Evolutionary conservation across 2,888 invertebrate genomes (phyloP), one percentile per base, ranked within the genome.

Genomic region (Myopa testacea): DNA sequence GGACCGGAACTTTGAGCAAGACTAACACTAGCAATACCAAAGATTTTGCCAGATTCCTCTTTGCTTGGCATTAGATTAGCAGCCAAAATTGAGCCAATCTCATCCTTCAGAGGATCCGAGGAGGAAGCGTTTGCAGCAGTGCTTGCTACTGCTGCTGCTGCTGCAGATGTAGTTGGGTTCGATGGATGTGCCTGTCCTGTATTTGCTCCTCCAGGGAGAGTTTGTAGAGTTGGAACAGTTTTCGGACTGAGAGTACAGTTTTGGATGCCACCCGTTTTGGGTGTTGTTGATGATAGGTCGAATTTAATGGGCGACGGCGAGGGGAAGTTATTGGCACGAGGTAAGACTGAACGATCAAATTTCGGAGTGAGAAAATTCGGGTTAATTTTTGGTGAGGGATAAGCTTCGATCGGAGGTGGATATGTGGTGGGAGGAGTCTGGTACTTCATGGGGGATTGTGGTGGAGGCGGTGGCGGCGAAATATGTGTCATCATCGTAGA

Each of bases 41-140:
- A 90, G 45, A 90, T 89, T 84, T 90, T 90, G 3, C 89, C 89
- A 0, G 90, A 90, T 71, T 90, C 90, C 80, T 90, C 90, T 80
- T 89, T 89, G 81, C 90, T 90, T 16, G 90, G 90, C 87, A 90
- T 89, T 4, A 89, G 83, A 75, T 89, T 90, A 10, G 88, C 89
- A 0, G 89, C 87, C 67, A 88, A 77, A 37, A 89, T 87, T 77
- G 86, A 87, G 1, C 88, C 88, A 6, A 88, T 88, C 79, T 88
- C 88, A 75, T 88, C 88, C 76, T 88, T 88, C 0, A 88, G 79
- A 0, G 88, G 87, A 83, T 89, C 89, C 16, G 82, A 80, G 68
- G 81, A 81, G 0, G 81, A 82, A 0, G 80, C 38, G 10, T 75
- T 79, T 10, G 78, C 75, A 68, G 75, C 63, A 40, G 79, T 68